A percentile compares a stretch with the other conserved stretches of the same genome.
Evolutionary conservation across 2,888 invertebrate species (phyloP).

Genomic region (Invenusta paracnida): DNA sequence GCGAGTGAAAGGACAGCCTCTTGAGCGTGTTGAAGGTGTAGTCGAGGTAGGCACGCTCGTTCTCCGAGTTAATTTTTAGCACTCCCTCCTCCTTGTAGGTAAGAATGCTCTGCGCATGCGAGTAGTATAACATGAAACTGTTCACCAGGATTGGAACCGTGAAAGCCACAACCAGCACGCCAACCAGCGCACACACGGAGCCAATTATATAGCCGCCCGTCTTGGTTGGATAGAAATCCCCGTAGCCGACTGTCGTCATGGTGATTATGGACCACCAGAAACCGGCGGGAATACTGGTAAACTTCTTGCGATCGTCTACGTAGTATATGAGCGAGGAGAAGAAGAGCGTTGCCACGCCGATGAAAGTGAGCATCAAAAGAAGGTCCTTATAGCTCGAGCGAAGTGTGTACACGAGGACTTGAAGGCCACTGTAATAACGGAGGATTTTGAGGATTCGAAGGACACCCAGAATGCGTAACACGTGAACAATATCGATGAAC

Average conservation of each 20-base stretch:
- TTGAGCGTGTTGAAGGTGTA: constrained; percentile 33
- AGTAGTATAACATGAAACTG: constrained; percentile 43
- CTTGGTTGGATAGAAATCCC: constrained; percentile 79
- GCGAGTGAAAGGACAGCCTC: constrained; percentile 34
- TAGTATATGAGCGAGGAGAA: constrained; percentile 39
- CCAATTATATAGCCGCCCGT: constrained; percentile 41
- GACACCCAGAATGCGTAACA: constrained; percentile 36
- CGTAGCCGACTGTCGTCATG: constrained; percentile 88
- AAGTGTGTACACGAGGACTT: constrained; percentile 38
- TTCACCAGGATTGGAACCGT: constrained; percentile 43
- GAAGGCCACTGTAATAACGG: constrained; percentile 41
- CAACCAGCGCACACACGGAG: constrained; percentile 41
- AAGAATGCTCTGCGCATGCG: constrained; percentile 41
- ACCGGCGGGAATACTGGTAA: constrained; percentile 75
- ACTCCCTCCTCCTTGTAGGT: constrained; percentile 15
- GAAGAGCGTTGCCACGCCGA: constrained; percentile 38
- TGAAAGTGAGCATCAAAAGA: constrained; percentile 40
- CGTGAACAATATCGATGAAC: constrained; percentile 36
- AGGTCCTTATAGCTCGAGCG: constrained; percentile 40
- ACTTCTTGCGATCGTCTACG: constrained; percentile 32
- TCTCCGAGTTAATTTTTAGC: constrained; percentile 23
- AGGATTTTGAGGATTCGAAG: constrained; percentile 39
- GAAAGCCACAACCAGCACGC: constrained; percentile 41
- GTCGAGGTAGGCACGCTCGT: constrained; percentile 36
- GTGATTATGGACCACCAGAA: constrained; percentile 96